Base-by-base conservation (phyloP, 1,140 invertebrate genomes). In the Lysiphlebus fabarum region DNA sequence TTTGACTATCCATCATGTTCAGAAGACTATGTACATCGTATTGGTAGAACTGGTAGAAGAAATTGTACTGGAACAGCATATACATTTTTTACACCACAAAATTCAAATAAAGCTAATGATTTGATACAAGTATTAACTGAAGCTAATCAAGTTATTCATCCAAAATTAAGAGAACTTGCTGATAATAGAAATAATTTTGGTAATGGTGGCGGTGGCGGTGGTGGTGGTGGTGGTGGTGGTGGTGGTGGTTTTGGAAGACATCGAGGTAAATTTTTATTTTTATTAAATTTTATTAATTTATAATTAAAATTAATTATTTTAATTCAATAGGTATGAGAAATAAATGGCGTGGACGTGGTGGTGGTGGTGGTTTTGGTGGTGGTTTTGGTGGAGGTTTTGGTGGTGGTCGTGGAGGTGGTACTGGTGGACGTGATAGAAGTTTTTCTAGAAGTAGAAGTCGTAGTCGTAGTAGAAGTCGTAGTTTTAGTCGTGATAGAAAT, bases 11-110 rank as follows among this genome's bases (percentile, higher is more conserved):
- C 98, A 12, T 96, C 92, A 68, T 94, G 94, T 76, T 96, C 95
- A 42, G 98, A 99, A 83, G 98, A 99, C 82, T 99, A 99, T 79
- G 95, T 99, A 42, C 98, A 99, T 81, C 87, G 98, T 61, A 99
- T 99, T 76, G 98, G 98, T 55, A 88, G 98, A 71, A 99, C 98
- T 47, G 98, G 95, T 53, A 84, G 98, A 61, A 90, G 91, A 43
- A 90, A 94, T 67, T 94, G 93, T 75, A 95, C 92, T 38, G 98
- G 98, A 57, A 99, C 96, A 2, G 96, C 97, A 1, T 99, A 99
- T 79, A 99, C 97, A 11, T 96, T 99, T 80, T 99, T 99, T 75
- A 99, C 97, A 2, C 87, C 89, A 42, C 87, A 86, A 59, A 98
- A 99, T 78, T 86, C 87, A 11, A 93, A 93, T 63, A 96, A 98